phyloP scores from a whole-genome alignment of 2,888 invertebrate genomes.

The Agrochola litura region DNA sequence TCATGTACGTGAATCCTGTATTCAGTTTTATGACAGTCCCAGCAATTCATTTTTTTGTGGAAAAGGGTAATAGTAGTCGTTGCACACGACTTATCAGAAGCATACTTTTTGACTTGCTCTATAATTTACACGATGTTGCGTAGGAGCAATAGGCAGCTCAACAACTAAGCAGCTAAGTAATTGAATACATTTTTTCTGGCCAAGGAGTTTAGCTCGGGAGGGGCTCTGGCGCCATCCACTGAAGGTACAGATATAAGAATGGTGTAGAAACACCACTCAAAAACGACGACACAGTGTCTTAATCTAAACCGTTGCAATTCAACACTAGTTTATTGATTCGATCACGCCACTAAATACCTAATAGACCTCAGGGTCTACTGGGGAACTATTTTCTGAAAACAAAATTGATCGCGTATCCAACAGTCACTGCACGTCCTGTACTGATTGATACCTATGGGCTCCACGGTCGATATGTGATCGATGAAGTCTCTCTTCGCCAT shows the following conservation, averaged over 20 bases:
- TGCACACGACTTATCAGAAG: neutral
- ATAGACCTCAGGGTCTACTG: too few species aligned
- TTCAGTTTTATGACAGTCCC: neutral
- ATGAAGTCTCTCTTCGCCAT: conserved; percentile 97
- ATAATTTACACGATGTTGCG: too few species aligned
- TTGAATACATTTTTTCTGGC: neutral
- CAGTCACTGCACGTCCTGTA: conserved; percentile 27
- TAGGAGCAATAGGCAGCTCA: neutral
- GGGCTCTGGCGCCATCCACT: too few species aligned
- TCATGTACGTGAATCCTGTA: neutral
- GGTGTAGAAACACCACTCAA: neutral
- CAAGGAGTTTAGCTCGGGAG: neutral
- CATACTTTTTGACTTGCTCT: neutral
- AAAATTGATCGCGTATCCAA: conserved; percentile 2
- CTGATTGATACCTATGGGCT: conserved; percentile 93
- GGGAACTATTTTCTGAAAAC: neutral
- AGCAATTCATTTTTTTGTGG: too few species aligned
- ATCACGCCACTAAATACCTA: neutral
- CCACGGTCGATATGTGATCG: conserved; percentile 96
- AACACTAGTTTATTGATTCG: neutral
- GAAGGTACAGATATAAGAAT: neutral
- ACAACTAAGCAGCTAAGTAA: neutral
- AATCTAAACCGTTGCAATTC: neutral
- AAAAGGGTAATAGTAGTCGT: neutral
- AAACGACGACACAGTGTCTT: neutral